Base-by-base conservation (phyloP, 2,888 invertebrate species). In the Hypomecis atomaria region DNA sequence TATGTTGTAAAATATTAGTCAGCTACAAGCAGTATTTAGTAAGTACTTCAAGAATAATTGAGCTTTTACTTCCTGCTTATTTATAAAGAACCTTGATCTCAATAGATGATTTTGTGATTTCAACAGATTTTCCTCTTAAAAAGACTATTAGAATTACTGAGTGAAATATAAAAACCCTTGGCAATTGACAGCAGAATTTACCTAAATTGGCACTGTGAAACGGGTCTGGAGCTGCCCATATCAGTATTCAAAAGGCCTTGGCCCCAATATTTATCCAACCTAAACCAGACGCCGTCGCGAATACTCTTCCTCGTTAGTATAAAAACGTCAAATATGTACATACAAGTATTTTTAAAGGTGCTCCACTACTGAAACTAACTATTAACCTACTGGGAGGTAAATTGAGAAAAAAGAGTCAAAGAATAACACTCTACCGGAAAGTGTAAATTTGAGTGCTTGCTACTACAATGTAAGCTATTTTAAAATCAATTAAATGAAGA, bases 281-380 rank as follows among this genome's bases (percentile, higher is more conserved):
- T 44, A 59, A 55, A 59, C 11, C 42, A 59, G 49, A 48, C 11
- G 37, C 49, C 49, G 45, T 62, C 59, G 62, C 55, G 58, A 57
- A 66, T 69, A 74, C 40, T 69, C 44, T 67, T 65, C 67, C 66
- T 65, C 62, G 57, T 67, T 61, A 47, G 45, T 37, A 47, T 56
- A n/a, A 42, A 52, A 45, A 47, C 47, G 56, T 40, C 44, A 13
- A 4, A 55, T 37, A 13, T 23, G 23, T 23, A 23, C 23, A 23
- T 23, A 23, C 23, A 13, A 42, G 23, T 42, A 52, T 23, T 23
- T 23, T 23, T 23, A 23, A 23, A 23, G 23, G 23, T 9, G 40
- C 40, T 40, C 40, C 40, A 7, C 8, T 40, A 40, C 23, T 40
- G 40, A 40, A 40, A 40, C 40, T 40, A 9, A 10, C 23, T 23